Base-by-base conservation (phyloP, 2,888 invertebrate genomes). In the Zygaena filipendulae region DNA sequence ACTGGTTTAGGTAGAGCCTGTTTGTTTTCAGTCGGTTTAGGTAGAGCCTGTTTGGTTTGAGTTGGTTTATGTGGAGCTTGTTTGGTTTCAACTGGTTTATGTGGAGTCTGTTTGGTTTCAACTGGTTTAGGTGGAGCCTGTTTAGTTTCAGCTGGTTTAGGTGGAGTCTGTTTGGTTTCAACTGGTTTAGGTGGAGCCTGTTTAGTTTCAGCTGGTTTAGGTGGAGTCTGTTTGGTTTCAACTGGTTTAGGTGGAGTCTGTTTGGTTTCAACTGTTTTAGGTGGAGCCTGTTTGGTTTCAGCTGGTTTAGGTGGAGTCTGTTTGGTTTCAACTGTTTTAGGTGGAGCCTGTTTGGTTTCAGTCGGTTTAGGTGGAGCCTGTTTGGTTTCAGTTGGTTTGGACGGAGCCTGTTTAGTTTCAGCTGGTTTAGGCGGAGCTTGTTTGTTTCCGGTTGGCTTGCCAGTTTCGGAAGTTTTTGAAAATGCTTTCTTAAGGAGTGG, bases 401-500 rank as follows among this genome's bases (percentile, higher is more conserved):
- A n/a, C n/a, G n/a, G n/a, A n/a, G n/a, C n/a, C n/a, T n/a, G n/a
- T n/a, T n/a, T n/a, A n/a, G n/a, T n/a, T n/a, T n/a, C n/a, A n/a
- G n/a, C n/a, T n/a, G n/a, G 31, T 23, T 41, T 42, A 8, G 37
- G 23, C 20, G 36, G 33, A 13, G 38, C 31, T 18, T 33, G 27
- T 10, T 32, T 18, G 33, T 38, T 38, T 36, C 51, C 11, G 28
- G 34, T 32, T 32, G 4, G 16, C 16, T 16, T 4, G 36, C 26
- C 2, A 23, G 32, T 25, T 6, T 39, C 25, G n/a, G 49, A 43
- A 28, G 57, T 33, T 25, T 14, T 23, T 39, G 45, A 38, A 36
- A 68, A 79, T 0, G 79, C 72, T 40, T 66, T 68, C 35, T 64
- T 63, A 11, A 83, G 62, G 18, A 67, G 62, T 29, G 82, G 68